Evolutionary conservation across 2,113 vertebrate species (phyloP).

Genomic region (Microtus richardsoni): DNA sequence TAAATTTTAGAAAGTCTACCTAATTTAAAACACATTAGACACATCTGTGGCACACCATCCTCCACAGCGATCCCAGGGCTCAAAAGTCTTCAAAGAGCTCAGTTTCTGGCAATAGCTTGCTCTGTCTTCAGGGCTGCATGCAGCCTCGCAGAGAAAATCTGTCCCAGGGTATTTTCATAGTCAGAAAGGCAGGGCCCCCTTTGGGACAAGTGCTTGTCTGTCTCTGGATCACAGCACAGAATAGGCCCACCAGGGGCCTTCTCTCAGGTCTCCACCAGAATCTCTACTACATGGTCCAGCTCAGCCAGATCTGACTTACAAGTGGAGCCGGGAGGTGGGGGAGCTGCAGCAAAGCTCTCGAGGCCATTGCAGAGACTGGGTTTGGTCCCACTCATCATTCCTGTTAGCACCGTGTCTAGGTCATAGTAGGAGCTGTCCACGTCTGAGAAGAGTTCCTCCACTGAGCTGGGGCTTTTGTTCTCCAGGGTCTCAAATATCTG

Average conservation of each 20-base stretch:
- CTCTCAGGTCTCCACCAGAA: conserved; percentile 96
- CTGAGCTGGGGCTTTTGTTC: conserved; percentile 90
- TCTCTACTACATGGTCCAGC: conserved; percentile 98
- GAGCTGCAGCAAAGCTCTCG: conserved; percentile 90
- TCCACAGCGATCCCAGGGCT: neutral
- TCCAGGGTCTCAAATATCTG: conserved; percentile 98
- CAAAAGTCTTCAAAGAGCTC: neutral
- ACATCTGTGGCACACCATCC: fast-evolving
- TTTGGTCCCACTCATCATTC: conserved; percentile 93
- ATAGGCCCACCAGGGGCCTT: neutral
- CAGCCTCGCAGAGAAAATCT: neutral
- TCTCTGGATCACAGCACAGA: neutral
- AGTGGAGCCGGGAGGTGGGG: conserved; percentile 88
- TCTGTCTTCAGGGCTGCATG: neutral
- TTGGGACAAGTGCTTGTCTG: fast-evolving
- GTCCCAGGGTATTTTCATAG: conserved; percentile 43
- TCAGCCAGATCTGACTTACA: conserved; percentile 97
- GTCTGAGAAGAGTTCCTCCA: conserved; percentile 96
- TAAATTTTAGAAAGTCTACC: conserved; percentile 50
- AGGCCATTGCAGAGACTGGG: conserved; percentile 93
- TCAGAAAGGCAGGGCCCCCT: neutral
- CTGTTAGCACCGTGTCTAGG: conserved; percentile 96
- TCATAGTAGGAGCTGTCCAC: conserved; percentile 96
- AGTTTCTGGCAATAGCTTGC: neutral
- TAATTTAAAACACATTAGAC: neutral